Conservation (phyloP, 2,797 vertebrate species). For the Typhlichthys subterraneus region DNA sequence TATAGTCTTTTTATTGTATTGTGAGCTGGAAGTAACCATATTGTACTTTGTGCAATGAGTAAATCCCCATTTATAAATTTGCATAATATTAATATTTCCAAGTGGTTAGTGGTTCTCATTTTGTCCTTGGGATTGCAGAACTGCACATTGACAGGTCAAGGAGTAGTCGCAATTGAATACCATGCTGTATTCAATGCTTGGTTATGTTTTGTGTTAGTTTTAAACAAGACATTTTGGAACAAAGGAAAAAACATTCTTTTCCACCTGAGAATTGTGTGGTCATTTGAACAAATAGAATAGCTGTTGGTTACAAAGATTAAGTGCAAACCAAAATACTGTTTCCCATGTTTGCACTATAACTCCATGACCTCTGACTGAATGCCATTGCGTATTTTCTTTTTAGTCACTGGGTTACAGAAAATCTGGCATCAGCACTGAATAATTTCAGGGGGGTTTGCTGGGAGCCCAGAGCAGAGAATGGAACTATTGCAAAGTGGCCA, state of each 20-base stretch:
- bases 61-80: not conserved
- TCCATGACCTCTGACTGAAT: slow-evolving; percentile 29
- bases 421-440: slow-evolving; percentile 29
- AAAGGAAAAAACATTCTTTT: not conserved
- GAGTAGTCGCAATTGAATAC: too few relatives aligned
- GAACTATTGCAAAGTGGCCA: not conserved
- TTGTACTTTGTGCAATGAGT: not conserved
- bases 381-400: slow-evolving; percentile 5
- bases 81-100: not conserved
- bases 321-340: slow-evolving; percentile 39
- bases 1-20: not conserved
- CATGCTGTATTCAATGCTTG: too few relatives aligned
- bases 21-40: not conserved
- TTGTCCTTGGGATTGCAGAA: not conserved
- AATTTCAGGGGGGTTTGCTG: slow-evolving; percentile 5
- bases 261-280: slow-evolving; percentile 28
- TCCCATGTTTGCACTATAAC: slow-evolving; percentile 40
- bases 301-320: slow-evolving; percentile 38
- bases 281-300: not conserved
- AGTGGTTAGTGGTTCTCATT: not conserved
- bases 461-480: not conserved
- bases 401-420: slow-evolving; percentile 20
- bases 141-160: too few relatives aligned
- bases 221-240: not conserved
- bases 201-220: not conserved